Conservation (phyloP, 1,140 invertebrate genomes). For the Dreissena polymorpha region DNA sequence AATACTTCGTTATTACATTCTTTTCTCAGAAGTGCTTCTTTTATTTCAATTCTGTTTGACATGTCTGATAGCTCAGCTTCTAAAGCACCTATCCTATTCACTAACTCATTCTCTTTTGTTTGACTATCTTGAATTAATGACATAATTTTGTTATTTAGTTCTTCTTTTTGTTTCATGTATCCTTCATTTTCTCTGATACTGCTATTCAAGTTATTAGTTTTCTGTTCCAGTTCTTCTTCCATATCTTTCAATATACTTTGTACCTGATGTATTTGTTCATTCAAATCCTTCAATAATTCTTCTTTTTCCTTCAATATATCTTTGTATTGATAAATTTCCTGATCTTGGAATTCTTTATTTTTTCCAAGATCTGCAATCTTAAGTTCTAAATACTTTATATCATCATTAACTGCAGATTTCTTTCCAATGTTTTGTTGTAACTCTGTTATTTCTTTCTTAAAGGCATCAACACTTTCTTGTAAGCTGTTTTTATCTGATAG, state of each 20-base stretch:
- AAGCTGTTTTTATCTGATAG: slow-evolving; percentile 1
- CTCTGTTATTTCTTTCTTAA: slow-evolving; percentile 14
- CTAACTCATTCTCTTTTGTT: slow-evolving; percentile 50
- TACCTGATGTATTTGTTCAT: not conserved
- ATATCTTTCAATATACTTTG: slow-evolving; percentile 15
- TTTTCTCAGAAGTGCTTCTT: not conserved
- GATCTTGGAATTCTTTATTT: slow-evolving; percentile 3
- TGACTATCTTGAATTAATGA: not conserved
- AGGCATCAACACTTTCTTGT: slow-evolving; percentile 2
- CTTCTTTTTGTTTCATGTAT: not conserved
- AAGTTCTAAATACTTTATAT: slow-evolving; percentile 18
- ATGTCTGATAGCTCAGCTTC: slow-evolving; percentile 20
- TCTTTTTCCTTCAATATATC: slow-evolving; percentile 17
- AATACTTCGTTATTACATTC: not conserved
- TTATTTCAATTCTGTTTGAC: not conserved
- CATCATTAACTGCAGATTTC: not conserved
- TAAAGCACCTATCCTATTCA: slow-evolving; percentile 43
- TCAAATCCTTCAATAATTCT: not conserved
- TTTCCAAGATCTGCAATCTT: not conserved
- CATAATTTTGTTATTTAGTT: not conserved
- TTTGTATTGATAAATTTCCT: slow-evolving; percentile 13
- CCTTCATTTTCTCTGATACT: slow-evolving; percentile 38
- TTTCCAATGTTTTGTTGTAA: not conserved
- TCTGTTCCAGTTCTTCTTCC: slow-evolving; percentile 21
- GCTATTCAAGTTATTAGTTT: not conserved